These are phyloP conservation scores for Hedya salicella DNA, from an alignment of 2,888 invertebrate genomes.

Conservation along the genomic window DNA sequence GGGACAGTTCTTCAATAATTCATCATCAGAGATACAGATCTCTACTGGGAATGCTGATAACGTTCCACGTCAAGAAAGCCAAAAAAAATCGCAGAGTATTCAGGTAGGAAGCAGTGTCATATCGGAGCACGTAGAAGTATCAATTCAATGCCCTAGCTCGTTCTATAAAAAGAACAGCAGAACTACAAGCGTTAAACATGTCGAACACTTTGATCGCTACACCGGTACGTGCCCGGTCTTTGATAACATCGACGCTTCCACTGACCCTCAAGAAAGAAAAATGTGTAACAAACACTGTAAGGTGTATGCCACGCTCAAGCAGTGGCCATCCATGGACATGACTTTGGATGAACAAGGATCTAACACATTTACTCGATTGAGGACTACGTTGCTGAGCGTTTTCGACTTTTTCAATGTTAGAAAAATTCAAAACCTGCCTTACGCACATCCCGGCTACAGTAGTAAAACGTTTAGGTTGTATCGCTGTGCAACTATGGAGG, in stretches of 20 bases:
- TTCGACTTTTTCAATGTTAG: conserved; percentile 57
- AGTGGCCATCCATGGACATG: conserved; percentile 51
- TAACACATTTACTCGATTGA: conserved; percentile 48
- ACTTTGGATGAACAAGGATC: conserved; percentile 32
- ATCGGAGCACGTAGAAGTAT: conserved; percentile 49
- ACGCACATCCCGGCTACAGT: conserved; percentile 48
- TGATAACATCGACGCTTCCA: conserved; percentile 54
- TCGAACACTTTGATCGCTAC: conserved; percentile 51
- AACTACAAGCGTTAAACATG: conserved; percentile 55
- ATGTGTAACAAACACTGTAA: conserved; percentile 63
- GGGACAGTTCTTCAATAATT: conserved; percentile 66
- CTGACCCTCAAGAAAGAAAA: conserved; percentile 50
- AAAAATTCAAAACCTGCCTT: conserved; percentile 64
- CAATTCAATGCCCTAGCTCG: conserved; percentile 55
- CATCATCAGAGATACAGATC: conserved; percentile 57
- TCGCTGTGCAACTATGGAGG: conserved; percentile 52
- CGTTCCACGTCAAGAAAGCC: conserved; percentile 33
- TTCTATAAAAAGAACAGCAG: conserved; percentile 49
- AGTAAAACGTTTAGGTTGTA: conserved; percentile 55
- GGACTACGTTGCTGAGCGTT: conserved; percentile 50
- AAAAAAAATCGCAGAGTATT: conserved; percentile 50
- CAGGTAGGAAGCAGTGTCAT: conserved; percentile 55
- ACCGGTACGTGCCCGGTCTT: conserved; percentile 48
- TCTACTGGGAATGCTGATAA: conserved; percentile 11
- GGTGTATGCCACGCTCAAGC: conserved; percentile 53